phyloP scores from a whole-genome alignment of 2,888 invertebrate genomes.

The Drepana falcataria region DNA sequence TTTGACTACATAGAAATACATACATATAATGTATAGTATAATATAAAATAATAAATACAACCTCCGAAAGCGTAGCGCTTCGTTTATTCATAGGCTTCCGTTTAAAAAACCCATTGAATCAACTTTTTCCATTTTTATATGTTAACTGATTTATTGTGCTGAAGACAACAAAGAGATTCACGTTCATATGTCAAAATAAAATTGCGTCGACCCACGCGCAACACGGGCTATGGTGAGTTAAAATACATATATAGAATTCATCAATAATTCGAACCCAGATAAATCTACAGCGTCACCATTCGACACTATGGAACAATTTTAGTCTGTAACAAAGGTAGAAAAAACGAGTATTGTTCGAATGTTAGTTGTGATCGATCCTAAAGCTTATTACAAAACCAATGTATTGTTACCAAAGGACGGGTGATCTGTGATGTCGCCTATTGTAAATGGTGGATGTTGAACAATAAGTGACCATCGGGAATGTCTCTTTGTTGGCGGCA shows the following conservation, averaged over 20 bases:
- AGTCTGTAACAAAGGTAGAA: slow-evolving; percentile 31
- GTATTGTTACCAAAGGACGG: slow-evolving; percentile 56
- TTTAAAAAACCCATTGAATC: slow-evolving; percentile 43
- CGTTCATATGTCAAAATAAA: slow-evolving; percentile 71
- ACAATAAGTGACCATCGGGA: slow-evolving; percentile 72
- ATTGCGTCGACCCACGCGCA: slow-evolving; percentile 62
- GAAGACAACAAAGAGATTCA: slow-evolving; percentile 62
- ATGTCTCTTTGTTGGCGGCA: slow-evolving; percentile 57
- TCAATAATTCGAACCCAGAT: slow-evolving; percentile 27
- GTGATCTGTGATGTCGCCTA: slow-evolving; percentile 62
- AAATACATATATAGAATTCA: slow-evolving; percentile 27
- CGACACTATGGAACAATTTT: slow-evolving; percentile 29
- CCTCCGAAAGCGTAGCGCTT: slow-evolving; percentile 12
- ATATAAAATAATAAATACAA: neutral
- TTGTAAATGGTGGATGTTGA: slow-evolving; percentile 57
- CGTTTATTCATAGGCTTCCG: slow-evolving; percentile 29
- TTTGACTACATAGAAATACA: neutral
- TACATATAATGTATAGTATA: neutral
- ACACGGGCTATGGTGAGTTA: slow-evolving; percentile 48
- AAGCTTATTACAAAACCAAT: slow-evolving; percentile 57
- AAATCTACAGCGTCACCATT: slow-evolving; percentile 29
- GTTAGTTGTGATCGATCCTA: slow-evolving; percentile 45
- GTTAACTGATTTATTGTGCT: slow-evolving; percentile 64
- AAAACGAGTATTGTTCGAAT: slow-evolving; percentile 44
- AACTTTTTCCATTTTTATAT: slow-evolving; percentile 45